Conservation (phyloP, 2,113 vertebrate genomes). For the Opisthocomus hoazin region DNA sequence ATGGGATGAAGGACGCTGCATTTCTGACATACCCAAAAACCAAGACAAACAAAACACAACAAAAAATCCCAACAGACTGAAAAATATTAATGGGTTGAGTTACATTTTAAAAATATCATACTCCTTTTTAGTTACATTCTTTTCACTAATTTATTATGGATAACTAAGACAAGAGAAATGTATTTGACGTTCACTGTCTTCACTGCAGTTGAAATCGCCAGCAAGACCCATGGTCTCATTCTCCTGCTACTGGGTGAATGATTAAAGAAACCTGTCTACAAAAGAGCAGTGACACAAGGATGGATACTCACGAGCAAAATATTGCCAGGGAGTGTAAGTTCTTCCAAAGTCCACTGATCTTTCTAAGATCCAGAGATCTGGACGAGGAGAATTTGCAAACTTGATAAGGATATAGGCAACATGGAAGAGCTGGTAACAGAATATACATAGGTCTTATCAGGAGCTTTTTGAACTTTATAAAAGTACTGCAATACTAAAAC, state of each 20-base stretch:
- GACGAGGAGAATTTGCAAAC: conserved; percentile 94
- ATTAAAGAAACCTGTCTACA: not conserved
- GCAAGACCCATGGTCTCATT: not conserved
- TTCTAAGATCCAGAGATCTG: conserved; percentile 92
- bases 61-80: not conserved
- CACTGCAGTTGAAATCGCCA: not conserved
- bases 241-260: not conserved
- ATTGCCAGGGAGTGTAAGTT: conserved; percentile 89
- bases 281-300: not conserved
- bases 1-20: not conserved
- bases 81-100: not conserved
- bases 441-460: conserved; percentile 1
- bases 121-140: not conserved
- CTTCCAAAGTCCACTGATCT: conserved; percentile 87
- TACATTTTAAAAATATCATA: not conserved
- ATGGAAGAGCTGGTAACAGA: conserved; percentile 85
- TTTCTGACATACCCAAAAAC: not conserved
- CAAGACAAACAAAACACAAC: not conserved
- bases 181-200: not conserved
- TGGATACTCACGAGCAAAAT: conserved; percentile 90
- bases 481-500: not conserved
- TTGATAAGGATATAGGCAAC: conserved; percentile 93
- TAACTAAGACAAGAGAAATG: not conserved
- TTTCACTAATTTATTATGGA: not conserved
- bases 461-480: not conserved